Percentiles rank a stretch among this genome's conserved stretches.
These are phyloP conservation scores for Choreutis nemorana DNA, from an alignment of 2,888 invertebrate genomes.

Conservation along the genomic window DNA sequence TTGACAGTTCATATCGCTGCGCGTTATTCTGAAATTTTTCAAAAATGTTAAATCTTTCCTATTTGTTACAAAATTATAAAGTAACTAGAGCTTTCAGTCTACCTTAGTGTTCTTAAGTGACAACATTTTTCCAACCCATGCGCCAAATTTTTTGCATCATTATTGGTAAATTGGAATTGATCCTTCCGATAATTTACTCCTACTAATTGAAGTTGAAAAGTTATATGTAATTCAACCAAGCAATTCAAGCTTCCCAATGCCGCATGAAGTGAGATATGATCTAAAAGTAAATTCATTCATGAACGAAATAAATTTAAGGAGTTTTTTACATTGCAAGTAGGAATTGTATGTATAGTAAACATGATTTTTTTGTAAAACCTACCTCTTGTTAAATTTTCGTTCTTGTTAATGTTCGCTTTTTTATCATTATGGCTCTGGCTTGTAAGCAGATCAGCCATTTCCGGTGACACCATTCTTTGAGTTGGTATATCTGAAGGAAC, in stretches of 20 bases:
- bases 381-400: conserved; percentile 36
- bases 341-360: too few relatives aligned
- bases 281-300: too few relatives aligned
- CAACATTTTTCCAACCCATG: conserved; percentile 47
- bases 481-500: conserved; percentile 48
- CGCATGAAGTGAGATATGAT: conserved; percentile 58
- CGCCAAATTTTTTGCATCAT: conserved; percentile 50
- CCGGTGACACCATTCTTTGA: conserved; percentile 48
- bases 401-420: conserved; percentile 21
- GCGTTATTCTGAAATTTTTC: conserved; percentile 36
- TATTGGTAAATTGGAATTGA: conserved; percentile 58
- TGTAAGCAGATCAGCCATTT: conserved; percentile 49
- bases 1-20: conserved; percentile 54
- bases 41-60: conserved; percentile 1
- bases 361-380: too few relatives aligned
- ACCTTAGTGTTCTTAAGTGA: conserved; percentile 42
- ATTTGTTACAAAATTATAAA: background rate
- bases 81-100: conserved; percentile 2
- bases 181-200: conserved; percentile 47
- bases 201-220: conserved; percentile 39
- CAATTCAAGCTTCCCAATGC: conserved; percentile 49
- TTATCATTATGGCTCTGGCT: conserved; percentile 29
- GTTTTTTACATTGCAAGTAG: too few relatives aligned
- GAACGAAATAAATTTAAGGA: too few relatives aligned
- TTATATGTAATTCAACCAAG: conserved; percentile 47